Base-by-base conservation (phyloP, 2,888 invertebrate genomes). In the Oeneis ivallda region DNA sequence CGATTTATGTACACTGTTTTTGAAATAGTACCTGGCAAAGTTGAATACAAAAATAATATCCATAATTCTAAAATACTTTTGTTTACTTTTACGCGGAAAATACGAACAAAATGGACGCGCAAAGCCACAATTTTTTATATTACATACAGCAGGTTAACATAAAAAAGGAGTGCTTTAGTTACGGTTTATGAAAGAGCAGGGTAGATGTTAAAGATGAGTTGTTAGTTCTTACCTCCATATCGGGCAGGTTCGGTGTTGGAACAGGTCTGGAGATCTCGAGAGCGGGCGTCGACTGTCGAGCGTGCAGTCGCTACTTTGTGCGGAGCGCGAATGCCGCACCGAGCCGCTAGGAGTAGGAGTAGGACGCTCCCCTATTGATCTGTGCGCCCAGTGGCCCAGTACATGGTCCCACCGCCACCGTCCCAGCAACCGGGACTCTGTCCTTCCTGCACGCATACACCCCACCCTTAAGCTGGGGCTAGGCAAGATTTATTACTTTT, bases 401-500 rank as follows among this genome's bases (percentile, higher is more conserved):
- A n/a, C 49, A 17, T 2, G 10, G 10, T 10, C 49, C 26, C 26
- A 26, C 26, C 26, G 26, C 26, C 26, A 26, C 26, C 26, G 26
- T 26, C 26, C 49, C 53, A 19, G 39, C 37, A 53, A 19, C 82
- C 83, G 79, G 79, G 80, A 78, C 68, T 67, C 69, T 63, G 53
- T 69, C 75, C 78, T 77, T 82, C 79, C 79, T 79, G 79, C 79
- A 79, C 82, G 79, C 78, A 80, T 73, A 64, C 72, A 57, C 72
- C 70, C 71, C 72, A 72, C 77, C 77, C 75, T 76, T 77, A 82
- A 83, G 84, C 84, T 82, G 82, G 78, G 82, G 81, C 81, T 81
- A 81, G 79, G 77, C 78, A 80, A 82, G 81, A 87, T 87, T 87
- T 89, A 87, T 87, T 79, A 73, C 82, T 77, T 82, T 84, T 86